These are phyloP conservation scores for Zootermopsis nevadensis DNA, from an alignment of 2,888 invertebrate genomes.

Conservation along the genomic window DNA sequence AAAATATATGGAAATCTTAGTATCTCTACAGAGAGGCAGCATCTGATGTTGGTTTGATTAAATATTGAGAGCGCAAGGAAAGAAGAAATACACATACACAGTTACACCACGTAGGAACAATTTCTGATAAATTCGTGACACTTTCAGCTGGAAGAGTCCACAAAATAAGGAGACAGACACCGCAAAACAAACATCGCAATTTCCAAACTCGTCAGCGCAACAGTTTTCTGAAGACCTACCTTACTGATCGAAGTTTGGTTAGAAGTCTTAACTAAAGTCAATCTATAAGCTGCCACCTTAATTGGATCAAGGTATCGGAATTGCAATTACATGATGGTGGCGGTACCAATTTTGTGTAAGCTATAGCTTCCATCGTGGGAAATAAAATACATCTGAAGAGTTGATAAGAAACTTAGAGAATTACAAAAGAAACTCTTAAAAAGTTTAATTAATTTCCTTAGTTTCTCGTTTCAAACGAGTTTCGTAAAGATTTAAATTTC, in stretches of 20 bases:
- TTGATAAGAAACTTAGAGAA: neutral
- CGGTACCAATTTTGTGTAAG: neutral
- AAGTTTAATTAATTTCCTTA: slow-evolving; percentile 11
- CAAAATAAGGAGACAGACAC: no score
- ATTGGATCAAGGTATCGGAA: neutral
- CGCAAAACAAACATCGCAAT: neutral
- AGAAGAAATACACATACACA: neutral
- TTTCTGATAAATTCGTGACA: no score
- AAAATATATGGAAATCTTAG: neutral
- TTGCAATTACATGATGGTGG: neutral
- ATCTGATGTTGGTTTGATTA: no score
- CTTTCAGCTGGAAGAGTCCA: no score
- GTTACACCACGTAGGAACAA: no score
- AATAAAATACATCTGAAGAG: neutral
- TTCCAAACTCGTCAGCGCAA: neutral
- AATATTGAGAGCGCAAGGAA: neutral
- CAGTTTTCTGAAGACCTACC: neutral
- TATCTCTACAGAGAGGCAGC: no score
- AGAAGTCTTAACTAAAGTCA: neutral
- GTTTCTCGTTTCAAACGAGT: slow-evolving; percentile 20
- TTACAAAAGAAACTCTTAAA: neutral
- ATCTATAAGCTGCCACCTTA: neutral
- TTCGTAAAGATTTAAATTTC: slow-evolving; percentile 30
- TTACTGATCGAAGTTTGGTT: slow-evolving; percentile 6
- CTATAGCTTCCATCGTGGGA: neutral